Evolutionary conservation across 2,113 vertebrate genomes (phyloP).

Genomic region (Eidolon helvum): DNA sequence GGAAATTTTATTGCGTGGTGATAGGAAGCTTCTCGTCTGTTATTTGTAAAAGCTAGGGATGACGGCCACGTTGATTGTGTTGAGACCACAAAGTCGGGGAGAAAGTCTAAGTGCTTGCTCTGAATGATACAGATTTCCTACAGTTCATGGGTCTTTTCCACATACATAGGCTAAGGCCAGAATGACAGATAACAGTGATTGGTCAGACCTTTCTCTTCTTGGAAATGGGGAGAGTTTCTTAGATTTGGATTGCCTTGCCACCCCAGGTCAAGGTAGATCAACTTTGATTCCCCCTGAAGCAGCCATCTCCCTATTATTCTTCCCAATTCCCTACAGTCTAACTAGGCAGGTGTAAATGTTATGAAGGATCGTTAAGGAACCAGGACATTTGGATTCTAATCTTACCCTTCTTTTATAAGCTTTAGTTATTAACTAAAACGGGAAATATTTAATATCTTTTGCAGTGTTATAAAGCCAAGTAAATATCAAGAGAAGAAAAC

Average conservation of each 20-base stretch:
- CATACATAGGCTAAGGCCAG: not conserved
- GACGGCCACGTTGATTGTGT: not conserved
- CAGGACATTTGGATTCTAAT: constrained; percentile 8
- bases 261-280: not conserved
- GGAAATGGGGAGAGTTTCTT: not conserved
- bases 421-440: constrained; percentile 41
- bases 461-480: not conserved
- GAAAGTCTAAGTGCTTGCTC: not conserved
- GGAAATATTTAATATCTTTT: constrained; percentile 23
- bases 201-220: not conserved
- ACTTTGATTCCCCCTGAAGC: not conserved
- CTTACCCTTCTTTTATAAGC: constrained; percentile 6
- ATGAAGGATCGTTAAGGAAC: not conserved
- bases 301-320: not conserved
- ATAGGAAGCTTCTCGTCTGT: not conserved
- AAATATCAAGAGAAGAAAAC: constrained; percentile 3
- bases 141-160: not conserved
- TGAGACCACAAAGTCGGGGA: not conserved
- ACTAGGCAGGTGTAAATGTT: not conserved
- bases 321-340: not conserved
- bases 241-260: not conserved
- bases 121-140: not conserved
- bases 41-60: not conserved
- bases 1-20: not conserved
- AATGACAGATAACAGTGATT: not conserved